phyloP scores from a whole-genome alignment of 2,888 invertebrate species.

The Lacanobia oleracea region DNA sequence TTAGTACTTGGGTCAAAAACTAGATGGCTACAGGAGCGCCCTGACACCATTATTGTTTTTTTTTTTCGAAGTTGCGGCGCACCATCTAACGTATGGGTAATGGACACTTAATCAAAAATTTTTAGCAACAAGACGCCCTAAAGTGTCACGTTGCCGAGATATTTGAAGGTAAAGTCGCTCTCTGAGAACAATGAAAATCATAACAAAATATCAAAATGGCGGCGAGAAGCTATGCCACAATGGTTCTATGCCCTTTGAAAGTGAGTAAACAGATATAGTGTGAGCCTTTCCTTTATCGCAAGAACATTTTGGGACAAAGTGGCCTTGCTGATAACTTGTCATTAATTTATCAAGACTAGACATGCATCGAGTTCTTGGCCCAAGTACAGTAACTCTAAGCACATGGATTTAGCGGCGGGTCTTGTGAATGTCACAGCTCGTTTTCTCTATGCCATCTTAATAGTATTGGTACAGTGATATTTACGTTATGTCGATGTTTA shows the following conservation, averaged over 20 bases:
- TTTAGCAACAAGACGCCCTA: too few species aligned
- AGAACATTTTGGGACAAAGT: not conserved
- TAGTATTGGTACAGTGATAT: constrained; percentile 47
- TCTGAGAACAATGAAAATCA: too few species aligned
- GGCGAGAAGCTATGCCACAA: too few species aligned
- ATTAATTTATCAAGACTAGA: not conserved
- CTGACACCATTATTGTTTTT: too few species aligned
- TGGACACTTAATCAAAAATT: too few species aligned
- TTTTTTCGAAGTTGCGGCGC: too few species aligned
- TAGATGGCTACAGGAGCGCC: not conserved
- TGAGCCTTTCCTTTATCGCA: too few species aligned
- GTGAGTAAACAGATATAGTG: not conserved
- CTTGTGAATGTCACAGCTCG: constrained; percentile 6
- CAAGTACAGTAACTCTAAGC: constrained; percentile 22
- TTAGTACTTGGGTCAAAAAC: constrained; percentile 2
- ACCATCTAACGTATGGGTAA: too few species aligned
- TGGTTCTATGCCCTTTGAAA: too few species aligned
- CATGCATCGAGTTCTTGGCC: constrained; percentile 11
- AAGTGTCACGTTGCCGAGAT: too few species aligned
- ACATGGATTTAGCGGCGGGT: constrained; percentile 31
- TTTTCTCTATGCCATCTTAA: constrained; percentile 23
- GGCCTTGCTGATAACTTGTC: not conserved
- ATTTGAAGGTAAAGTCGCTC: too few species aligned
- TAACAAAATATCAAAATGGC: too few species aligned
- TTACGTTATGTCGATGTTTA: constrained; percentile 29